Base-by-base conservation (phyloP, 2,888 invertebrate species). In the Drosophila crucigera region DNA sequence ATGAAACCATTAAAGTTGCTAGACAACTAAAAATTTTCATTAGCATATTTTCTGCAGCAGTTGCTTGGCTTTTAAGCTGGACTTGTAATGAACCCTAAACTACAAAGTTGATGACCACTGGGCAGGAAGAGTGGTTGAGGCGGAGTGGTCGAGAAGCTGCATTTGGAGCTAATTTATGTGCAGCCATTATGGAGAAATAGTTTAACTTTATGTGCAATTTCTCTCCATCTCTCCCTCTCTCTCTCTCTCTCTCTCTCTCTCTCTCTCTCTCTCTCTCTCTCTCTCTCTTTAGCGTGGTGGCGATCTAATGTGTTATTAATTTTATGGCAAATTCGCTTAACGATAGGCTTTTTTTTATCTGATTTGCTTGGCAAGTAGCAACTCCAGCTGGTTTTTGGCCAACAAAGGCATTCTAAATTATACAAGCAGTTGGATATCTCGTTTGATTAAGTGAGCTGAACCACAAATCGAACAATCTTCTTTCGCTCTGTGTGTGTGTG, bases 361-460 rank as follows among this genome's bases (percentile, higher is more conserved):
- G 28, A 25, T 31, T 33, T 19, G 43, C 75, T 75, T 35, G 35
- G 60, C 60, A 56, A 39, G 31, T 52, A 47, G 53, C 54, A 50
- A 22, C 62, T 80, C 71, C 76, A 67, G 73, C 68, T 69, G 70
- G 54, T n/a, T 67, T 68, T 54, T 71, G 73, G 66, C 66, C 60
- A 67, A 89, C 87, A 90, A 87, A 87, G 71, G 78, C 91, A 81
- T 89, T 88, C 79, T 85, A 84, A 91, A 89, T 89, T 87, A 83
- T 87, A 80, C 83, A 78, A 90, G 80, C 91, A 76, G 91, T 84
- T 90, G 92, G 92, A 92, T 90, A 90, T 80, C 91, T 85, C 83
- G 80, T 91, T 92, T 92, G 90, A 92, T 92, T 90, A 91, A 91
- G 86, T 90, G 85, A 81, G 39, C 86, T 73, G 65, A 82, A 66